phyloP scores from a whole-genome alignment of 2,113 vertebrate genomes.

The Daboia siamensis region DNA sequence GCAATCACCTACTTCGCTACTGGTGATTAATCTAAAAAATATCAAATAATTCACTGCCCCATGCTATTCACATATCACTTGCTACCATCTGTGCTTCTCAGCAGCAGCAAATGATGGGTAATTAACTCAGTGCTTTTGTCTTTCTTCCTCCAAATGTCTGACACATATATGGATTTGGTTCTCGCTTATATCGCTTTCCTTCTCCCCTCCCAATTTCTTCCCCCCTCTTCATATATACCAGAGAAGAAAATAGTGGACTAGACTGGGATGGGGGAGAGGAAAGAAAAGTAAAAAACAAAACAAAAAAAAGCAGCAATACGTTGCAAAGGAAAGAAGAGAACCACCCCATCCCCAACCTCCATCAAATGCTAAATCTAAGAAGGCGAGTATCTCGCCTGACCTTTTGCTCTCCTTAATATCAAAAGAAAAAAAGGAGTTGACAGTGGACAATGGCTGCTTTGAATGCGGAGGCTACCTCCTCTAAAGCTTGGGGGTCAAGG shows the following conservation, averaged over 20 bases:
- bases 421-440: conserved; percentile 45
- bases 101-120: conserved; percentile 96
- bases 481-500: conserved; percentile 67
- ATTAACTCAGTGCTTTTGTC: conserved; percentile 98
- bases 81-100: conserved; percentile 95
- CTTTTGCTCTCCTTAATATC: conserved; percentile 45
- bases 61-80: conserved; percentile 93
- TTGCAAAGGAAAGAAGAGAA: conserved; percentile 63
- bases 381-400: conserved; percentile 38
- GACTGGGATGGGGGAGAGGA: not conserved
- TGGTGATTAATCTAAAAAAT: conserved; percentile 84
- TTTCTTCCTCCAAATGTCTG: conserved; percentile 86
- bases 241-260: conserved; percentile 63
- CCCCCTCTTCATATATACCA: conserved; percentile 44
- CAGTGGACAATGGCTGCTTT: conserved; percentile 47
- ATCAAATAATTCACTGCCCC: conserved; percentile 87
- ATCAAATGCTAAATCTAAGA: conserved; percentile 65
- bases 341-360: not conserved
- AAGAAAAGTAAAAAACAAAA: conserved; percentile 27
- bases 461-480: conserved; percentile 43
- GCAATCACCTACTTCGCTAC: conserved; percentile 86
- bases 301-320: conserved; percentile 62
- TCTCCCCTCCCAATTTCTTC: conserved; percentile 47
- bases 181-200: conserved; percentile 53
- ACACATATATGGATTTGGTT: conserved; percentile 87